Evolutionary conservation across 2,113 vertebrate genomes (phyloP), one percentile per base, ranked within the genome.

Genomic region (Picathartes gymnocephalus): DNA sequence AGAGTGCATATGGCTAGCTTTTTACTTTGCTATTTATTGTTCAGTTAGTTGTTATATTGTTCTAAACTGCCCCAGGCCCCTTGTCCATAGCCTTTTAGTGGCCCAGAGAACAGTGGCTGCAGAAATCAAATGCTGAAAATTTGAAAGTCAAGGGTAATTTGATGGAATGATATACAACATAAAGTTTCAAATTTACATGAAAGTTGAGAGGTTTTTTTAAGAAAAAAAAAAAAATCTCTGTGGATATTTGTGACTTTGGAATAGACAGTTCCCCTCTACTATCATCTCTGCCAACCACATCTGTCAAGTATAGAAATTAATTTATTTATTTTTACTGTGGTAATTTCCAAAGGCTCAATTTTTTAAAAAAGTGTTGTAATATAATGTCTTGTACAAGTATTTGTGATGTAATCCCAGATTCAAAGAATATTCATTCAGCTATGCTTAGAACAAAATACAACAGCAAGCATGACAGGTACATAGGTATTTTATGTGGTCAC

Each of bases 171-270:
- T 35, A 58, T 13, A 31, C 4, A 51, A n/a, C 39, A 27, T 37
- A 13, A 13, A 72, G 30, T 22, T 81, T 54, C 25, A 10, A n/a
- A 62, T 35, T 27, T 78, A 22, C 31, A 44, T 2, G 2, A 20
- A 64, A 60, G 4, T 45, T 64, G 4, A 42, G 15, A 4, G 1
- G 0, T 0, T 3, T 40, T 72, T 62, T 23, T 47, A 58, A 31
- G 66, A 50, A 44, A 6, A 28, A n/a, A 58, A 48, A 21, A 0
- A 37, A 35, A 50, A 47, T 60, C 9, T 65, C 15, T 45, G 8
- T 42, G 33, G 15, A 9, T 13, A 13, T 71, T 76, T 86, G 22
- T 82, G 17, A 35, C 27, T 88, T 87, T 44, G 31, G 24, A 69
- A 57, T 45, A 58, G 19, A 73, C 0, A 4, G 28, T 56, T 86